Conservation (phyloP, 2,888 invertebrate genomes). For the Cactoblastis cactorum region DNA sequence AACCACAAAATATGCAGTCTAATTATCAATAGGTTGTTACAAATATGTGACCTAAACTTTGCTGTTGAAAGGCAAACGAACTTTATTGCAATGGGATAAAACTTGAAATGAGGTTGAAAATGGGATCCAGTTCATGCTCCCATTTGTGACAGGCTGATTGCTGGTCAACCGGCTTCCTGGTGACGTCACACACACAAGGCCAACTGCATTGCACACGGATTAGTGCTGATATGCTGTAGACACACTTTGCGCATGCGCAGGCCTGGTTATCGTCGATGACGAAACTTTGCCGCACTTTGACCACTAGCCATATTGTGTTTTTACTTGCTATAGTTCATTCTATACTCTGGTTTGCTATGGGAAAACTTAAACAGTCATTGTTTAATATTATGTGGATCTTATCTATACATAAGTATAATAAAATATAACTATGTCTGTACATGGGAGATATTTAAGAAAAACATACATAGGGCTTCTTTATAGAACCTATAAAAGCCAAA, state of each 20-base stretch:
- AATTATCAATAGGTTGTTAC: constrained; percentile 4
- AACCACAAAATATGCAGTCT: constrained; percentile 9
- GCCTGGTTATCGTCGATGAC: neutral
- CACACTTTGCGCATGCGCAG: constrained; percentile 4
- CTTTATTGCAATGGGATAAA: neutral
- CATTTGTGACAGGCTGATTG: constrained; percentile 37
- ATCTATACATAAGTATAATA: no score
- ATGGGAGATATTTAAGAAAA: no score
- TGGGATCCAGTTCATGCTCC: constrained; percentile 31
- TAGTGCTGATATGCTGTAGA: constrained; percentile 19
- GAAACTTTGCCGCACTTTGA: constrained; percentile 1
- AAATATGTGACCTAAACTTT: constrained; percentile 14
- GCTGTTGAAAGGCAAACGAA: neutral
- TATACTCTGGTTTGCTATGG: no score
- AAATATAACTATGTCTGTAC: no score
- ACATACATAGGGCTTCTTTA: no score
- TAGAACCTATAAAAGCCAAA: no score
- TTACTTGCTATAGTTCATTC: no score
- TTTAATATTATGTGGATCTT: no score
- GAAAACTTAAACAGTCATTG: no score
- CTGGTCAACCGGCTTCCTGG: constrained; percentile 48
- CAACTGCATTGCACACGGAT: constrained; percentile 39
- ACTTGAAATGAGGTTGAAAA: constrained; percentile 16
- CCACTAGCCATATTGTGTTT: neutral
- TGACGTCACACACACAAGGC: constrained; percentile 45